These are phyloP conservation scores for Dione juno DNA, from an alignment of 2,888 invertebrate species.

Conservation along the genomic window DNA sequence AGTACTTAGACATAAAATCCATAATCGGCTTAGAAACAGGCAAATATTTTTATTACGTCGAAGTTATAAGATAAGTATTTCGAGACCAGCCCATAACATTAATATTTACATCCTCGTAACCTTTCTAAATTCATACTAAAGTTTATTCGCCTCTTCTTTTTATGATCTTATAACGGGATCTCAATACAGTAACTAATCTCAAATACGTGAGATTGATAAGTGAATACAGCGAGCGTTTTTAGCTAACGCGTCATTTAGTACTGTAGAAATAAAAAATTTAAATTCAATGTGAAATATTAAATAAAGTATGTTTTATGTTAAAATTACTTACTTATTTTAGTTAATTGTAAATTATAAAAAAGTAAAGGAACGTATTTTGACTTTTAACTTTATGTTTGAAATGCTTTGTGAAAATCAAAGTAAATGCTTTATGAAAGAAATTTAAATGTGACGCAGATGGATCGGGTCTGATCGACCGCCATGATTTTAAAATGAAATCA, in stretches of 20 bases:
- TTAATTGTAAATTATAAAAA: no score
- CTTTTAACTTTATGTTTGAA: background rate
- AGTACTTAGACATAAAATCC: background rate
- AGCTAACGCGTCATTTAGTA: no score
- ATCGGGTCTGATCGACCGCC: background rate
- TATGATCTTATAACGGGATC: conserved; percentile 12
- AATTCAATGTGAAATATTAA: no score
- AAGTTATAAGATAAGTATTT: background rate
- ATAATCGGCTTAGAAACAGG: background rate
- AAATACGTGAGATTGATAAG: background rate
- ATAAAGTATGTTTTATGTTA: no score
- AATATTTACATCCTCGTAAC: conserved; percentile 11
- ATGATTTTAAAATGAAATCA: no score
- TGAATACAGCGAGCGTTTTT: background rate
- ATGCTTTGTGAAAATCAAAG: background rate
- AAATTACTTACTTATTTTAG: no score
- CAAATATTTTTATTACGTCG: background rate
- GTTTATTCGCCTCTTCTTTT: conserved; percentile 21
- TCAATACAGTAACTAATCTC: background rate
- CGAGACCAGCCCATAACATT: background rate
- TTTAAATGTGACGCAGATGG: background rate
- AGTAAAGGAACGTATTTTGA: no score
- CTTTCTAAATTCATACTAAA: conserved; percentile 7
- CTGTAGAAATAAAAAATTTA: no score
- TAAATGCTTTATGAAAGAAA: no score